Conservation (phyloP, 2,888 invertebrate species). For the Phyllotreta striolata region DNA sequence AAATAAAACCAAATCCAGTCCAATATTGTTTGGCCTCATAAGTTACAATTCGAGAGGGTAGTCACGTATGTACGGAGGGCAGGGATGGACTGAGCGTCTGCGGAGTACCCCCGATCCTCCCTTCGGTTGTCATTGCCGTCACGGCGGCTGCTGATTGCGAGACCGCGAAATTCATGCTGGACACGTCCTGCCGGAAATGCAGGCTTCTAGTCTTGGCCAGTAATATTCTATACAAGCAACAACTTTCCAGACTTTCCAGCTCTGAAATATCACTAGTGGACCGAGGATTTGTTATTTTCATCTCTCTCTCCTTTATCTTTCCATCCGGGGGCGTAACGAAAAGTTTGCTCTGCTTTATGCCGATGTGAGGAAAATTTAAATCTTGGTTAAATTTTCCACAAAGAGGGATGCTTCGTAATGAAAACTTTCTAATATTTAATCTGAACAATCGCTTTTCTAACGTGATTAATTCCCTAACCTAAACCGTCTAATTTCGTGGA, state of each 20-base stretch:
- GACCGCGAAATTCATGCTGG: slow-evolving; percentile 56
- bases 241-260: slow-evolving; percentile 42
- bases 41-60: slow-evolving; percentile 38
- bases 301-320: slow-evolving; percentile 20
- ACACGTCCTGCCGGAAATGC: slow-evolving; percentile 57
- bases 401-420: not conserved
- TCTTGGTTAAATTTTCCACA: slow-evolving; percentile 6
- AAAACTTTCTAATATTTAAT: no score
- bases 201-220: slow-evolving; percentile 47
- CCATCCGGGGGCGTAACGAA: slow-evolving; percentile 22
- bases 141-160: slow-evolving; percentile 58
- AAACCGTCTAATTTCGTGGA: no score
- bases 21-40: slow-evolving; percentile 37
- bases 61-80: slow-evolving; percentile 35
- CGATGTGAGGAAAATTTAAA: slow-evolving; percentile 29
- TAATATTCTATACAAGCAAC: slow-evolving; percentile 52
- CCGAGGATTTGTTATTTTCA: slow-evolving; percentile 30
- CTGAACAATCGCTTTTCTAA: no score
- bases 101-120: slow-evolving; percentile 47
- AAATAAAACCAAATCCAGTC: slow-evolving; percentile 34
- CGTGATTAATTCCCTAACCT: no score
- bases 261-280: slow-evolving; percentile 37
- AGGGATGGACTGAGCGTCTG: slow-evolving; percentile 40
- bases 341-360: slow-evolving; percentile 24
- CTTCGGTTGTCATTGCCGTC: slow-evolving; percentile 57